phyloP scores from a whole-genome alignment of 1,140 invertebrate genomes.

The Acyrthosiphon pisum region DNA sequence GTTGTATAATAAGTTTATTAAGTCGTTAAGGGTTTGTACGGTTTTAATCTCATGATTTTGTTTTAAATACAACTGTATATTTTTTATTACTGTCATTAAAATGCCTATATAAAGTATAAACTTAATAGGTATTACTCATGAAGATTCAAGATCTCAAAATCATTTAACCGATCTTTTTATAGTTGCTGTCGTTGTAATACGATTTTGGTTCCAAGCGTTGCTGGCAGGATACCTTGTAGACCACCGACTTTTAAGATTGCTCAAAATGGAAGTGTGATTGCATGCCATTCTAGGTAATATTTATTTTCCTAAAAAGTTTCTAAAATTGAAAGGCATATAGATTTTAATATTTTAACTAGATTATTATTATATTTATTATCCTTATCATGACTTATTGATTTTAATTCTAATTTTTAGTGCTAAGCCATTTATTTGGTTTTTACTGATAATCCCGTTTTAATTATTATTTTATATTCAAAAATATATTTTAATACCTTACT shows the following conservation, averaged over 20 bases:
- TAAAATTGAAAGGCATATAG: too few species aligned
- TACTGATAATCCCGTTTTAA: too few species aligned
- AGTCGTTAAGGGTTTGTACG: too few species aligned
- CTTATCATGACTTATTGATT: too few species aligned
- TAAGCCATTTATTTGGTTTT: too few species aligned
- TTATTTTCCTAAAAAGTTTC: constrained; percentile 33
- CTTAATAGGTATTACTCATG: too few species aligned
- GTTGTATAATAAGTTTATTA: background rate
- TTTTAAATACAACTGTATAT: background rate
- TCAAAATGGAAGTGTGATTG: constrained; percentile 59
- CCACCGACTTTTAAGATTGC: constrained; percentile 58
- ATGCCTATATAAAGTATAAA: background rate
- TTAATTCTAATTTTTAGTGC: too few species aligned
- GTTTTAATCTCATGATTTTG: background rate
- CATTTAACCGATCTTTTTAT: constrained; percentile 28
- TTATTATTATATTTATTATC: too few species aligned
- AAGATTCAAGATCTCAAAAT: background rate
- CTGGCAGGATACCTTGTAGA: constrained; percentile 58
- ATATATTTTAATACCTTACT: too few species aligned
- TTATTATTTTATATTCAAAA: too few species aligned
- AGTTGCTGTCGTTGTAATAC: constrained; percentile 56
- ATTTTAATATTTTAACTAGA: too few species aligned
- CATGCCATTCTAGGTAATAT: constrained; percentile 59
- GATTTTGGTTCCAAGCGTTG: constrained; percentile 40
- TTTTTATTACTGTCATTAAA: background rate